A percentile compares a stretch with the other conserved stretches of the same genome.
phyloP scores from a whole-genome alignment of 2,797 vertebrate genomes.

The Psittacula echo region DNA sequence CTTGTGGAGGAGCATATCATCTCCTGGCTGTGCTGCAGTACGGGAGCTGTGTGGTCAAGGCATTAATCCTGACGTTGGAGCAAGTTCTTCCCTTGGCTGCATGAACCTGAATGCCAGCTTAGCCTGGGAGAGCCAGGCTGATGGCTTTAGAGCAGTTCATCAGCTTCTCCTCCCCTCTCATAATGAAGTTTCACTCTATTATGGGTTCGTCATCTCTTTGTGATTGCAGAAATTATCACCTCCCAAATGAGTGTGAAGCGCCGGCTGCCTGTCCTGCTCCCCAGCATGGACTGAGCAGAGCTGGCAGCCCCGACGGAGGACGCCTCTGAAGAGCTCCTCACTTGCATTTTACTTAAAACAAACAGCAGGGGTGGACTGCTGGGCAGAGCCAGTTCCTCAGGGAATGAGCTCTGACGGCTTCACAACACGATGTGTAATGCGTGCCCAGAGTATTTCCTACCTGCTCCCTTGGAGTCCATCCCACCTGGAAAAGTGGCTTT shows the following conservation, averaged over 20 bases:
- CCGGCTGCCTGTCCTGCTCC: background rate
- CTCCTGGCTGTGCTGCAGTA: background rate
- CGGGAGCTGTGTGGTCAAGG: background rate
- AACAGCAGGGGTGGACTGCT: accelerated
- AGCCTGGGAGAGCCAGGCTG: background rate
- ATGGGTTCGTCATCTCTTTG: background rate
- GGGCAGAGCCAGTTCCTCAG: background rate
- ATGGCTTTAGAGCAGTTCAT: background rate
- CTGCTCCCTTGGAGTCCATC: background rate
- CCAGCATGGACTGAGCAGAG: background rate
- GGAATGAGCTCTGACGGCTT: background rate
- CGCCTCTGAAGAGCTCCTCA: background rate
- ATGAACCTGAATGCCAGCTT: background rate
- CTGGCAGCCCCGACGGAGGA: background rate
- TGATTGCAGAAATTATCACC: constrained; percentile 43
- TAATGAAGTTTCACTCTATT: background rate
- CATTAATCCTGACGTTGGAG: background rate
- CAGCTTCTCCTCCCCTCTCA: background rate
- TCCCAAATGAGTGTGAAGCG: background rate
- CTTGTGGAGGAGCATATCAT: background rate
- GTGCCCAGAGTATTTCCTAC: accelerated
- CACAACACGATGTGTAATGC: accelerated
- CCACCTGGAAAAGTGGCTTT: background rate
- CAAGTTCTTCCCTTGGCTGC: background rate
- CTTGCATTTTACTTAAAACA: background rate